Evolutionary conservation across 2,113 vertebrate species (phyloP), one percentile per base, ranked within the genome.

Genomic region (Crypturellus undulatus): DNA sequence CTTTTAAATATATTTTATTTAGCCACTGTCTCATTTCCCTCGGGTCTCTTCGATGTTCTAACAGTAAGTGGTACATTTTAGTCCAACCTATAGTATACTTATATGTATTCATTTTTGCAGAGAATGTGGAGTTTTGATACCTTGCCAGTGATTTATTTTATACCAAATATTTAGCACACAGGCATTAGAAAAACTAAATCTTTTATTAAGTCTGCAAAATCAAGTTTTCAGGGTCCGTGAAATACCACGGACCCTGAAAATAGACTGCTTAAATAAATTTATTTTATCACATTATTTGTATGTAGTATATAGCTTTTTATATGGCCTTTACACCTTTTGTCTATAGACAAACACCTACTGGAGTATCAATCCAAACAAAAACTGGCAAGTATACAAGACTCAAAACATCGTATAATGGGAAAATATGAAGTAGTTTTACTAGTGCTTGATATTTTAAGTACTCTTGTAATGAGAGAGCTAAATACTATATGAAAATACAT

Each of bases 1-100:
- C 51, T 92, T 88, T 73, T 10, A 34, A 88, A 94, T 88, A 71
- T 80, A 80, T 83, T 95, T 84, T 59, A 28, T 79, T 90, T 78
- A 86, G 63, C 28, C 45, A 42, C 64, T 38, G 64, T 68, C 38
- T 69, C 51, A 84, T 71, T 95, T 80, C 34, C 51, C 16, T 79
- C 26, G 7, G 1, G n/a, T 24, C 3, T 81, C 78, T 86, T 70
- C 78, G 71, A 63, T 93, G 45, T 93, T 83, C 28, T 22, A 75
- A 51, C 64, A 59, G 38, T 80, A 83, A 45, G 7, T 84, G 65
- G 60, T 86, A 68, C 40, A 36, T 89, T 95, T 92, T 56, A 79
- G 42, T 86, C 64, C 49, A 87, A 64, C 47, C 56, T 90, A 71
- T 26, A 68, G 56, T 38, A 13, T 78, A 67, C 28, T 68, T 90